phyloP scores from a whole-genome alignment of 2,113 vertebrate genomes.

The Thryonomys swinderianus region DNA sequence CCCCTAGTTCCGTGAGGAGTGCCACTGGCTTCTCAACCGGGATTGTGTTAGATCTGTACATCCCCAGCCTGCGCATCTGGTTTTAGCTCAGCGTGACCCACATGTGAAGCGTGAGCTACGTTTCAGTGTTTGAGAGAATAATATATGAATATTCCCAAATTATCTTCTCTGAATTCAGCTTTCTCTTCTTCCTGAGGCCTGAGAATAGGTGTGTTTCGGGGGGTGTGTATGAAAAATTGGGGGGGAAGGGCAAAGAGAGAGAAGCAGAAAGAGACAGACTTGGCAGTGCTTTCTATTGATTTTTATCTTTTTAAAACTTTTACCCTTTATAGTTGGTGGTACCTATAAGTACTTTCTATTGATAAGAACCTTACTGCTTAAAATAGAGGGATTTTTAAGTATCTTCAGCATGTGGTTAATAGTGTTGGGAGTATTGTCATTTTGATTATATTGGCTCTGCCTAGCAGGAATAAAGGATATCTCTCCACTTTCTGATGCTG shows the following conservation, averaged over 20 bases:
- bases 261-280: not conserved
- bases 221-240: too few relatives aligned
- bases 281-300: not conserved
- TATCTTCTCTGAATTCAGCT: slow-evolving; percentile 33
- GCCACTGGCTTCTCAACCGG: not conserved
- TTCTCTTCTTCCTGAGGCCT: not conserved
- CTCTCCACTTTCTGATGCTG: not conserved
- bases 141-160: slow-evolving; percentile 24
- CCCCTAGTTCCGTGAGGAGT: not conserved
- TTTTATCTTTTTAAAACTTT: not conserved
- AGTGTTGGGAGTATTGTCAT: not conserved
- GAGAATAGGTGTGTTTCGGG: not conserved
- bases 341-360: not conserved
- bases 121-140: not conserved
- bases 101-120: not conserved
- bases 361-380: not conserved
- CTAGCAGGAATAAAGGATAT: not conserved
- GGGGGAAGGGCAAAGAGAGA: too few relatives aligned
- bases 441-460: not conserved
- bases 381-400: not conserved
- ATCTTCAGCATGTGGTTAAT: not conserved
- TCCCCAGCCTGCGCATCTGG: too few relatives aligned
- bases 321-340: not conserved
- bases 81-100: too few relatives aligned
- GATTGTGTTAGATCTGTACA: not conserved